Percentiles rank a stretch among this genome's conserved stretches.
Evolutionary conservation across 2,888 invertebrate species (phyloP).

Genomic region (Pristionchus fissidentatus): DNA sequence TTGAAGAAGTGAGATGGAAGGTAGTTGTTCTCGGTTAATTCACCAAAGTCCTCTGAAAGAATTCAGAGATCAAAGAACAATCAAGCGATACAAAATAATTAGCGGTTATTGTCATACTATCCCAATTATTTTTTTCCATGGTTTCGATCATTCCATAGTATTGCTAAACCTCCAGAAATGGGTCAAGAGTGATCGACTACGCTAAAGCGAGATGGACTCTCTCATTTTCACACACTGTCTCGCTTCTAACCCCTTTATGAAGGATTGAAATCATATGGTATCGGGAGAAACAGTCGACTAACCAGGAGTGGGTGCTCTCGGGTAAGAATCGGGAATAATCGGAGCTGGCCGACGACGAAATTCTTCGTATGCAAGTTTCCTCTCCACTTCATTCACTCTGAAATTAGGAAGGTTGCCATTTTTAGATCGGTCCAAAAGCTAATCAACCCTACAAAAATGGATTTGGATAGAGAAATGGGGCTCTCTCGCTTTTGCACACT

Average conservation of each 20-base stretch:
- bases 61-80: neutral
- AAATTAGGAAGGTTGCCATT: neutral
- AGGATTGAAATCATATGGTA: too few relatives aligned
- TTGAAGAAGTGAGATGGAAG: slow-evolving; percentile 44
- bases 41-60: neutral
- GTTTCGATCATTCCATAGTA: neutral
- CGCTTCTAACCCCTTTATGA: neutral
- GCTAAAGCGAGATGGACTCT: neutral
- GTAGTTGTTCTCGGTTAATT: neutral
- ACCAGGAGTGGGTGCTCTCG: slow-evolving; percentile 33
- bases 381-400: neutral
- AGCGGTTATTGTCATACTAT: too few relatives aligned
- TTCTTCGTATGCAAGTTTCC: neutral
- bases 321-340: slow-evolving; percentile 25
- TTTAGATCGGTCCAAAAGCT: neutral
- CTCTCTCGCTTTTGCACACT: too few relatives aligned
- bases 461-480: neutral
- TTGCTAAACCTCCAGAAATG: neutral
- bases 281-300: too few relatives aligned
- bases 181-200: neutral
- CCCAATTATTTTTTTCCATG: neutral
- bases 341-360: slow-evolving; percentile 37
- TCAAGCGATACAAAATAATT: too few relatives aligned
- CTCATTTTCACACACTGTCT: neutral
- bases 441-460: neutral